Evolutionary conservation across 2,888 invertebrate genomes (phyloP).

Genomic region (Caenorhabditis virilis): DNA sequence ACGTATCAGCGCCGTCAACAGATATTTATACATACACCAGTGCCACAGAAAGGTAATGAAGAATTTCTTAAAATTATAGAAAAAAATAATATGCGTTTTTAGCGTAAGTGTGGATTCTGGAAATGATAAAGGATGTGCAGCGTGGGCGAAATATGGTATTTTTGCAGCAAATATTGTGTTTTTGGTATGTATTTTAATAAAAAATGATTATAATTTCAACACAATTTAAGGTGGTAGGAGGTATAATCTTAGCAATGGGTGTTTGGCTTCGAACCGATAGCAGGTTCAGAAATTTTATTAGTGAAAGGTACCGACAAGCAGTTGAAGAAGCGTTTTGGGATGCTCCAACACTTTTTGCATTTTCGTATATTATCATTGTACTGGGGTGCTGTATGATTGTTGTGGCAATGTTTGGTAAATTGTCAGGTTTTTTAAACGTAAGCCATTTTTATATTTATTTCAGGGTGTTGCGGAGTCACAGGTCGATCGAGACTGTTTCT

Average conservation of each 20-base stretch:
- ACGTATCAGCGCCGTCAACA: slow-evolving; percentile 8
- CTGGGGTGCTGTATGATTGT: slow-evolving; percentile 62
- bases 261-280: slow-evolving; percentile 64
- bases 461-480: slow-evolving; percentile 66
- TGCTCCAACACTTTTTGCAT: slow-evolving; percentile 64
- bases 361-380: slow-evolving; percentile 67
- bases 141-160: slow-evolving; percentile 57
- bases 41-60: slow-evolving; percentile 16
- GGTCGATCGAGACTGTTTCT: slow-evolving; percentile 51
- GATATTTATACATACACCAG: slow-evolving; percentile 39
- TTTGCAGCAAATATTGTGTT: slow-evolving; percentile 61
- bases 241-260: slow-evolving; percentile 55
- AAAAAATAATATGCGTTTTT: slow-evolving; percentile 7
- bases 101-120: slow-evolving; percentile 9
- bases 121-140: slow-evolving; percentile 23
- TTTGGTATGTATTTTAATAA: no score
- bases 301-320: slow-evolving; percentile 66
- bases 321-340: slow-evolving; percentile 67
- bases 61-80: not conserved
- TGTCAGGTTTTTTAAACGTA: no score
- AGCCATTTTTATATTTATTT: no score
- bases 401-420: slow-evolving; percentile 60
- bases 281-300: slow-evolving; percentile 66
- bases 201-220: no score
- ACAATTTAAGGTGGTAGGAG: no score